phyloP scores from a whole-genome alignment of 2,888 invertebrate genomes.

The Fragum fragum region DNA sequence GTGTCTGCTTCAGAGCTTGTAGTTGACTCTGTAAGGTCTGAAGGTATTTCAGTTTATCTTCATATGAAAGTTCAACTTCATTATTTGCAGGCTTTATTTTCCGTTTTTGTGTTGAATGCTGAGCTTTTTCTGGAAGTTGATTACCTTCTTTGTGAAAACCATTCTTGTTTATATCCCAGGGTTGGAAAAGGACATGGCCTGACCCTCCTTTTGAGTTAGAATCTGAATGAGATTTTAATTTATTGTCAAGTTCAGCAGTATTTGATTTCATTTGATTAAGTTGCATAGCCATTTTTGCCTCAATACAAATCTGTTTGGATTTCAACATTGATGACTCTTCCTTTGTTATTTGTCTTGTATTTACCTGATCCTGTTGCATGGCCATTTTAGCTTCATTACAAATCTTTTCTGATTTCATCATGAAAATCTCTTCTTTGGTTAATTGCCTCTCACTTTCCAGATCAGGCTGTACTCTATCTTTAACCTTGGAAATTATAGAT shows the following conservation, averaged over 20 bases:
- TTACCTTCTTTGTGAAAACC: not conserved
- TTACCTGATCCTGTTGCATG: constrained; percentile 43
- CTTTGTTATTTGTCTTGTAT: not conserved
- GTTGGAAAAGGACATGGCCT: not conserved
- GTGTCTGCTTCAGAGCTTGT: constrained; percentile 51
- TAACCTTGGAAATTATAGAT: constrained; percentile 9
- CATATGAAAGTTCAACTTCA: constrained; percentile 16
- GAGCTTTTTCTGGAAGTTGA: not conserved
- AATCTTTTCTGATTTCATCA: constrained; percentile 52
- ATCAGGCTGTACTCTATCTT: constrained; percentile 12
- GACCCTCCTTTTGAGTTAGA: not conserved
- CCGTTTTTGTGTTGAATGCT: not conserved
- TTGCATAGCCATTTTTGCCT: not conserved
- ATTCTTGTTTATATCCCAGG: constrained; percentile 2
- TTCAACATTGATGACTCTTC: not conserved
- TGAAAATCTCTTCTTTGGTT: constrained; percentile 31
- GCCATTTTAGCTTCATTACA: constrained; percentile 58
- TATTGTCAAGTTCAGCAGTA: not conserved
- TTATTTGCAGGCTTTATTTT: not conserved
- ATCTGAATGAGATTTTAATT: not conserved
- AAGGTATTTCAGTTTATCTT: constrained; percentile 48
- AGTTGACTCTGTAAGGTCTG: constrained; percentile 53
- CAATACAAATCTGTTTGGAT: constrained; percentile 6
- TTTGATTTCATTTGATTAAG: not conserved
- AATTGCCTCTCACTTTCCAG: not conserved